Evolutionary conservation across 1,140 invertebrate genomes (phyloP).

Genomic region (Lordiphosa clarofinis): DNA sequence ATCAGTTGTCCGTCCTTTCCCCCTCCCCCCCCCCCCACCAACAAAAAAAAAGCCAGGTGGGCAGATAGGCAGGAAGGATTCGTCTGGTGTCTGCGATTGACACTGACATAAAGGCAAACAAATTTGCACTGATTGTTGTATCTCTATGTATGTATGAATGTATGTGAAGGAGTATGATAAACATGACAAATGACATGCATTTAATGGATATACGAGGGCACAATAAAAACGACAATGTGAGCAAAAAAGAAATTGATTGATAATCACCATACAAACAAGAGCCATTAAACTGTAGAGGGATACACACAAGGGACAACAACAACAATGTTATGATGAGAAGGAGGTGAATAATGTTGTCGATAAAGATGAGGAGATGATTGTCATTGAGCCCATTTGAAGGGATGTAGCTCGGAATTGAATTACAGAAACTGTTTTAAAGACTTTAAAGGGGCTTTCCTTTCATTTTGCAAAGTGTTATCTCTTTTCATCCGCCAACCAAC

Average conservation of each 20-base stretch:
- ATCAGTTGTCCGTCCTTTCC: no score
- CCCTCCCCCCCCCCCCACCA: no score
- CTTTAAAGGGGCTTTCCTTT: no score
- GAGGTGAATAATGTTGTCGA: neutral
- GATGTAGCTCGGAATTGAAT: slow-evolving; percentile 4
- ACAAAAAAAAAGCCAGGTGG: neutral
- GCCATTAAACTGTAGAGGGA: slow-evolving; percentile 21
- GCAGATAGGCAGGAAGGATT: neutral
- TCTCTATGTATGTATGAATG: neutral
- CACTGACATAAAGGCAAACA: slow-evolving; percentile 10
- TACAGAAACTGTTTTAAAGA: neutral
- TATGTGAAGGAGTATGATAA: slow-evolving; percentile 6
- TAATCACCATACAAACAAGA: slow-evolving; percentile 40
- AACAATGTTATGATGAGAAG: slow-evolving; percentile 4
- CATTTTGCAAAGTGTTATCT: neutral
- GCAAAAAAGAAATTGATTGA: slow-evolving; percentile 37
- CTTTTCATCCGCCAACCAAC: neutral
- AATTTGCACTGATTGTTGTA: slow-evolving; percentile 12
- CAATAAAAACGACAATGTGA: slow-evolving; percentile 8
- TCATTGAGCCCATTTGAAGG: slow-evolving; percentile 3
- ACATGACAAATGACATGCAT: slow-evolving; percentile 14
- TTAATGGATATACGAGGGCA: slow-evolving; percentile 9
- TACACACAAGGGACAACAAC: slow-evolving; percentile 1
- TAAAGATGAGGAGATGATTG: slow-evolving; percentile 8
- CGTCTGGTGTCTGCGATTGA: neutral